Evolutionary conservation across 2,797 vertebrate species (phyloP).

Genomic region (Rhadinocentrus ornatus): DNA sequence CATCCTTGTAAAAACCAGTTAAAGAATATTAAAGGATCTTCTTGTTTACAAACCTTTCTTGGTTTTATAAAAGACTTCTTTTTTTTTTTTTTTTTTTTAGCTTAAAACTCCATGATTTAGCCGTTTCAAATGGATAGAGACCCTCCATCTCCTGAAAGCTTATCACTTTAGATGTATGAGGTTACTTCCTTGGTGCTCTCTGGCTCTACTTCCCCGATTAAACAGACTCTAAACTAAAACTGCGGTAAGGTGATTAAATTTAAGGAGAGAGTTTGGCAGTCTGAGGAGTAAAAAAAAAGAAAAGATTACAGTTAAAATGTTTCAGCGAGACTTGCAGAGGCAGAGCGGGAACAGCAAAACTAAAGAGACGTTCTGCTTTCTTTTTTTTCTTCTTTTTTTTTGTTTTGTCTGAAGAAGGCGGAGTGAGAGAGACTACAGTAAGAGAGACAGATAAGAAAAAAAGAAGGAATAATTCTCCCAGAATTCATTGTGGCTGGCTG

Average conservation of each 20-base stretch:
- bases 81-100: slow-evolving; percentile 16
- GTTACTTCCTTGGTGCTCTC: slow-evolving; percentile 9
- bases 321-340: slow-evolving; percentile 29
- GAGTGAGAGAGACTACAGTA: slow-evolving; percentile 23
- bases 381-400: slow-evolving; percentile 9
- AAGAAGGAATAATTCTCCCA: slow-evolving; percentile 56
- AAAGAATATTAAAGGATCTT: slow-evolving; percentile 47
- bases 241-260: slow-evolving; percentile 10
- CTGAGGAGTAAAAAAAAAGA: not conserved
- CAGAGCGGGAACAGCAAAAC: slow-evolving; percentile 44
- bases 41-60: slow-evolving; percentile 46
- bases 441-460: slow-evolving; percentile 27
- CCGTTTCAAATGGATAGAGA: not conserved
- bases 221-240: slow-evolving; percentile 25
- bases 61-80: slow-evolving; percentile 42
- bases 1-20: slow-evolving; percentile 41
- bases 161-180: slow-evolving; percentile 6
- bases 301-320: slow-evolving; percentile 22
- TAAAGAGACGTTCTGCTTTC: slow-evolving; percentile 39
- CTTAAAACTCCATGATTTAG: slow-evolving; percentile 37
- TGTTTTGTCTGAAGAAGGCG: slow-evolving; percentile 11
- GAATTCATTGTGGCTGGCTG: slow-evolving; percentile 69
- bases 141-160: slow-evolving; percentile 5
- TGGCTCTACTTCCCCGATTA: slow-evolving; percentile 8
- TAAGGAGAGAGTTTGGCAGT: slow-evolving; percentile 23